Evolutionary conservation across 2,797 vertebrate genomes (phyloP), one percentile per base, ranked within the genome.

Genomic region (Syngnathus acus): DNA sequence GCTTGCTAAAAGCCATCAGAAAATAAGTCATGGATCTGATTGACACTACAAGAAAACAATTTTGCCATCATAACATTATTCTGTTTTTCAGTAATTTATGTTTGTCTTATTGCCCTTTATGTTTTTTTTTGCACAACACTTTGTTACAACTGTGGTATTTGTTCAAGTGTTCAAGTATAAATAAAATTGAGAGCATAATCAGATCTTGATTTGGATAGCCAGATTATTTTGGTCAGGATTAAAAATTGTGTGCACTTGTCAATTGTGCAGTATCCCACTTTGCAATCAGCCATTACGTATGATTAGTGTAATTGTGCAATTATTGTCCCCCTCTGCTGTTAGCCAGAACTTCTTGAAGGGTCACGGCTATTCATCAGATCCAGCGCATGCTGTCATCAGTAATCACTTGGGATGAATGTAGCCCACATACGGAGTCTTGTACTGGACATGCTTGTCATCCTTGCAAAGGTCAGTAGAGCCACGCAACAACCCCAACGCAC

Each of bases 401-500:
- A 84, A 85, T 78, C 72, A 71, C 76, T 73, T 53, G 64, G 73
- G 69, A 75, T 78, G 76, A 86, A 85, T 75, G 77, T 75, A 78
- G 75, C 74, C 78, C 79, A 73, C 79, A 73, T 77, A 72, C 70
- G 71, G 69, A 63, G 72, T 68, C 72, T 73, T 85, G 77, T 85
- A 83, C 74, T 82, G 78, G 79, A 79, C 81, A 79, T 87, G 74
- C 77, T 85, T 81, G 92, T 94, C 93, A 94, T 95, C 93, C 91
- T 90, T 79, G 86, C 83, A 92, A 90, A 94, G 91, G 94, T 94
- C 92, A 92, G 62, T 67, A 77, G 79, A 82, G 67, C 72, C 72
- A 69, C 72, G 67, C 67, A 62, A 76, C 70, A 73, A 60, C 81
- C 2, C 69, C 61, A 69, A 68, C 72, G 69, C 71, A 65, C 67